Evolutionary conservation across 2,113 vertebrate species (phyloP), one percentile per base, ranked within the genome.

Genomic region (Serinus canaria): DNA sequence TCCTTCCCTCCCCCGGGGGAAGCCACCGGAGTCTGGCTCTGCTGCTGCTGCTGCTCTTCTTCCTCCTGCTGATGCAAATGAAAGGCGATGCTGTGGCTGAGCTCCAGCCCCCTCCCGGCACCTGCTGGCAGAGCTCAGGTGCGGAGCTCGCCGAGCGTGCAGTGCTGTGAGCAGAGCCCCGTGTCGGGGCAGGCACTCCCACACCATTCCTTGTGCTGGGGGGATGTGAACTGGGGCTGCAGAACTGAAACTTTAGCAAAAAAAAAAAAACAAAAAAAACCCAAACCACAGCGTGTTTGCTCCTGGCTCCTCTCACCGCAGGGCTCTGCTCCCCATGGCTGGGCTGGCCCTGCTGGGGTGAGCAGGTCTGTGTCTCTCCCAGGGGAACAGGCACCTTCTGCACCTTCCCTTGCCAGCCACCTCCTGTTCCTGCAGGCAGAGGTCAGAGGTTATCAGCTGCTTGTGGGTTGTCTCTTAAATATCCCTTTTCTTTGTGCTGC

Each of bases 51-150:
- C 82, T 49, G 49, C 67, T 69, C 3, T 27, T 52, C 69, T 33
- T 83, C 52, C 80, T 87, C 35, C 59, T 46, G 76, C 91, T 12
- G 4, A 81, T 89, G 93, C 94, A 92, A 92, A 96, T 50, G 77
- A 27, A 18, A 55, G 70, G 59, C 1, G 13, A 44, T 39, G 76
- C 25, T 77, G 82, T 49, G 20, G 56, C 44, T 15, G 83, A 2
- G 76, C 83, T 55, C 18, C 52, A 83, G 69, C 68, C 58, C 80
- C 67, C 68, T 74, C 93, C 6, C 25, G 0, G 4, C 5, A 7
- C 77, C 66, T 9, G 13, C 80, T 0, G 37, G 76, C 28, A 6
- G 68, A 25, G 75, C 6, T 11, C 82, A 63, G 91, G 58, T 83
- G 83, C 15, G 17, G 86, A 95, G 63, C 89, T 74, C 4, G 0